Evolutionary conservation across 2,797 vertebrate species (phyloP), one percentile per base, ranked within the genome.

Genomic region (Mergus octosetaceus): DNA sequence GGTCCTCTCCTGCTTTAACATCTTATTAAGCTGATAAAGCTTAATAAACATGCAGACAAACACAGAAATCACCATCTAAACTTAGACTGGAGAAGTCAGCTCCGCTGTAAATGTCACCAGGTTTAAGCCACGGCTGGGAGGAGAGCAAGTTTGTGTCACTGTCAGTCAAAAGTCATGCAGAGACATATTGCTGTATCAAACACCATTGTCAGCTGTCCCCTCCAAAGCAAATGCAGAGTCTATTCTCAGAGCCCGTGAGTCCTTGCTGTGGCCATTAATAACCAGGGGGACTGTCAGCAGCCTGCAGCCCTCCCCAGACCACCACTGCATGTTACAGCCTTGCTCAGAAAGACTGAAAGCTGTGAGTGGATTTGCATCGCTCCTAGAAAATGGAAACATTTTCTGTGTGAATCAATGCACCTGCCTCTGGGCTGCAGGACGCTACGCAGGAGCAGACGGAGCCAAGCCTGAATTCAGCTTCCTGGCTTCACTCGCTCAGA

Each of bases 141-240:
- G 85, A 94, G 45, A 74, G 51, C 2, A 0, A 61, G 36, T 92
- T 80, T 94, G 81, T 97, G 96, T 93, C 65, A 43, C 94, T 95
- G 97, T 96, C 97, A 96, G 10, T 97, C 95, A 98, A 91, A 92
- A 85, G 80, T 87, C 93, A 93, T 64, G 86, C 71, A 57, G 83
- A 92, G 82, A 84, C 34, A 66, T 60, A 92, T 61, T 88, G 79
- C 75, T 92, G 83, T 83, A 93, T 66, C 85, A 70, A 91, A 93
- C 95, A 86, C 79, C 93, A 94, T 62, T 89, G 91, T 76, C 97
- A 98, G 97, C 97, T 98, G 97, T 97, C 94, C 87, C 56, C 85
- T 82, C 87, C 77, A 94, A 65, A 94, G 89, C 96, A 95, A 97
- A 91, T 25, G 2, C 57, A 36, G 91, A 45, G 61, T 74, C 94